Evolutionary conservation across 2,113 vertebrate genomes (phyloP).

Genomic region (Mobula hypostoma): DNA sequence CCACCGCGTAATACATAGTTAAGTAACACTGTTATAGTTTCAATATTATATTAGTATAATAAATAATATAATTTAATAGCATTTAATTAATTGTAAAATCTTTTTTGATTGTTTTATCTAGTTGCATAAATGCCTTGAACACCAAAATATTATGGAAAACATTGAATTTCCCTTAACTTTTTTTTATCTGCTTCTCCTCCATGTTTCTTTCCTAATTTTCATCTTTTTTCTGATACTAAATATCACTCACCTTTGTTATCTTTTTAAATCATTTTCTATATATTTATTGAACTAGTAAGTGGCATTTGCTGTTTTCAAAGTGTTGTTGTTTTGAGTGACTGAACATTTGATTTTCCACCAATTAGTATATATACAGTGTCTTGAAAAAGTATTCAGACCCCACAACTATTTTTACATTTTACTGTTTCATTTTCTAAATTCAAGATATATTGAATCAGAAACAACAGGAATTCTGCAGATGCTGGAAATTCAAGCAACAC

Average conservation of each 20-base stretch:
- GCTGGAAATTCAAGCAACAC: too few relatives aligned
- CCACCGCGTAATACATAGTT: background rate
- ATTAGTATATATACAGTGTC: too few relatives aligned
- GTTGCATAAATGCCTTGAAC: background rate
- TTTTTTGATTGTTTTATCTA: slow-evolving; percentile 3
- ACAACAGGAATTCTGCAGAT: too few relatives aligned
- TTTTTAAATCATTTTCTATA: background rate
- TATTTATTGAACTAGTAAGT: background rate
- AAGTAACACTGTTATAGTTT: slow-evolving; percentile 5
- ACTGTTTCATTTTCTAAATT: too few relatives aligned
- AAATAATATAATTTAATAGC: background rate
- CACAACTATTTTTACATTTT: too few relatives aligned
- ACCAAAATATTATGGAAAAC: background rate
- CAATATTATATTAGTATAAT: too few relatives aligned
- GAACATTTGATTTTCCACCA: background rate
- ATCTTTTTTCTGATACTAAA: background rate
- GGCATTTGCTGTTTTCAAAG: too few relatives aligned
- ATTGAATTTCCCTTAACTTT: background rate
- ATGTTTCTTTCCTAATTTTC: background rate
- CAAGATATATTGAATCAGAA: too few relatives aligned
- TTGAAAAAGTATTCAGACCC: too few relatives aligned
- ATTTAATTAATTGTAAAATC: background rate
- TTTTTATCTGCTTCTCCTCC: background rate
- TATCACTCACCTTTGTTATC: background rate
- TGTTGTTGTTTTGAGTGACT: too few relatives aligned